These are phyloP conservation scores for Mythimna ferrago DNA, from an alignment of 2,888 invertebrate genomes.

Conservation along the genomic window DNA sequence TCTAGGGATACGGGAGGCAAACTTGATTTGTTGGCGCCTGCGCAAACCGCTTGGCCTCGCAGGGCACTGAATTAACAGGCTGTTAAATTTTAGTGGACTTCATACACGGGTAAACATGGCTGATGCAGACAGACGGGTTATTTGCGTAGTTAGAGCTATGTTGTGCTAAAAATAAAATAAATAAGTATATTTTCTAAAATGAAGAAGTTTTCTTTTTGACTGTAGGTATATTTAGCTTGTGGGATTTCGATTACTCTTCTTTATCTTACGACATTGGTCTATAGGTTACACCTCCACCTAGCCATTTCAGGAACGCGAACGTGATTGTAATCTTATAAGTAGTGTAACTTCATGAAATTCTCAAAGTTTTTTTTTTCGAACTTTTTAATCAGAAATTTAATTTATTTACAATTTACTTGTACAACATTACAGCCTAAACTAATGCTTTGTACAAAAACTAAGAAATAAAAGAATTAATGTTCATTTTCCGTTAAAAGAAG, in stretches of 20 bases:
- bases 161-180: conserved; percentile 1
- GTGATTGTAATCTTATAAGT: no score
- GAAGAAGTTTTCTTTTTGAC: background rate
- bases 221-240: background rate
- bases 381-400: background rate
- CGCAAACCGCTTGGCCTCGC: conserved; percentile 62
- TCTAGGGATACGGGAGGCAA: conserved; percentile 89
- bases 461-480: background rate
- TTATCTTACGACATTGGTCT: background rate
- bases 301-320: no score
- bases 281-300: background rate
- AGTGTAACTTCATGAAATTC: no score
- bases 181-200: background rate
- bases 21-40: conserved; percentile 88
- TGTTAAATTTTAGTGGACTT: conserved; percentile 55
- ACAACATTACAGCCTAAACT: no score
- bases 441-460: background rate
- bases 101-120: conserved; percentile 34
- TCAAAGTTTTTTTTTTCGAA: background rate
- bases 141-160: background rate
- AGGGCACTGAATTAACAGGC: conserved; percentile 50
- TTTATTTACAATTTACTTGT: no score
- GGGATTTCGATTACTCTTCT: background rate
- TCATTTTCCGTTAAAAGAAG: background rate
- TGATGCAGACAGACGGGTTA: conserved; percentile 5